A percentile compares a stretch with the other conserved stretches of the same genome.
Evolutionary conservation across 2,888 invertebrate genomes (phyloP).

Genomic region (Agonopterix heracliana): DNA sequence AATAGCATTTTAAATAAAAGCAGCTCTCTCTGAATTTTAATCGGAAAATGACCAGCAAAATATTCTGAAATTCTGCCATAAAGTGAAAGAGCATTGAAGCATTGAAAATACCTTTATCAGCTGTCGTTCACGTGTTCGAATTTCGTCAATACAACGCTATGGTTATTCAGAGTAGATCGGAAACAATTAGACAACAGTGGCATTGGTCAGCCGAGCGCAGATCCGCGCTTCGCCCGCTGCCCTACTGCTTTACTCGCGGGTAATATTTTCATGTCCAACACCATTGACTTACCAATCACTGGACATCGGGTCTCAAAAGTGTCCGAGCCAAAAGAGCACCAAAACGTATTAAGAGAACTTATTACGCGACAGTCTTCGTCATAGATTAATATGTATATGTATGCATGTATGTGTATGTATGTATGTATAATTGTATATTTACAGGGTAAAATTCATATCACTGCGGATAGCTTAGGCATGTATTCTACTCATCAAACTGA

Average conservation of each 20-base stretch:
- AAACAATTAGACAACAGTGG: constrained; percentile 72
- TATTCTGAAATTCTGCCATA: constrained; percentile 13
- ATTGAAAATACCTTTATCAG: constrained; percentile 41
- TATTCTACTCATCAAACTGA: too few species aligned
- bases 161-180: constrained; percentile 69
- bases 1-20: too few species aligned
- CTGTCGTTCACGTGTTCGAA: constrained; percentile 60
- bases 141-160: constrained; percentile 60
- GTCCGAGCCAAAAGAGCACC: too few species aligned
- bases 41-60: constrained; percentile 10
- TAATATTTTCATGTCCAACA: constrained; percentile 32
- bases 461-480: too few species aligned
- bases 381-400: too few species aligned
- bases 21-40: not conserved
- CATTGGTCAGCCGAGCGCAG: constrained; percentile 70
- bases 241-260: constrained; percentile 56
- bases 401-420: too few species aligned
- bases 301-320: too few species aligned
- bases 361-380: too few species aligned
- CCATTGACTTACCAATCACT: too few species aligned
- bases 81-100: constrained; percentile 32
- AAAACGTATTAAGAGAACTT: too few species aligned
- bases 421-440: too few species aligned
- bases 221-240: constrained; percentile 49
- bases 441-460: too few species aligned